A percentile compares a stretch with the other conserved stretches of the same genome.
phyloP scores from a whole-genome alignment of 2,113 vertebrate genomes.

The Toxotes jaculatrix region DNA sequence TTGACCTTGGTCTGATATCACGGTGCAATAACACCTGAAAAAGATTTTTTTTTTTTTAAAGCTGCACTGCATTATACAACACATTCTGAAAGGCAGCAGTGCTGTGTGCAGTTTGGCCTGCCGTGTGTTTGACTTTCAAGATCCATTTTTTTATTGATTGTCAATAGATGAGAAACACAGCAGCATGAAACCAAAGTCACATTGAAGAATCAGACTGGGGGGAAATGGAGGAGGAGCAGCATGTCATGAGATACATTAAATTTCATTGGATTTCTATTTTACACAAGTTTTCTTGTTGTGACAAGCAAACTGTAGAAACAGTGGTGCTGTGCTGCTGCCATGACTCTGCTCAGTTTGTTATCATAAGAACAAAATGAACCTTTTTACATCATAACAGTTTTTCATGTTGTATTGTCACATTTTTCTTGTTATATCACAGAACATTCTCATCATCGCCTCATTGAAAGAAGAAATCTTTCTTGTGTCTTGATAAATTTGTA shows the following conservation, averaged over 20 bases:
- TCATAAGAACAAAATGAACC: not conserved
- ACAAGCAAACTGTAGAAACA: not conserved
- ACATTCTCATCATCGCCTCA: not conserved
- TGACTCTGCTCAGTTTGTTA: not conserved
- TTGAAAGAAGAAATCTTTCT: not conserved
- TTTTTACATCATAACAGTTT: not conserved
- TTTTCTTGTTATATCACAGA: not conserved
- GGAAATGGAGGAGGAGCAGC: not conserved
- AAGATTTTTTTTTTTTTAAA: not conserved
- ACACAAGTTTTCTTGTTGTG: not conserved
- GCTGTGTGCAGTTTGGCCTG: not conserved
- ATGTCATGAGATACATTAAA: no score
- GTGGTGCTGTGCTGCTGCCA: not conserved
- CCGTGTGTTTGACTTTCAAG: not conserved
- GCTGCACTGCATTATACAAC: slow-evolving; percentile 1
- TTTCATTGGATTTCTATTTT: no score
- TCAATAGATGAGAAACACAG: slow-evolving; percentile 16
- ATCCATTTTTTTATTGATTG: slow-evolving; percentile 25
- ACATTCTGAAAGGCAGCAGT: not conserved
- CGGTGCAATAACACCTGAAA: slow-evolving; percentile 34
- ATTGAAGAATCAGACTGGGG: not conserved
- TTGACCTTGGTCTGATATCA: slow-evolving; percentile 61
- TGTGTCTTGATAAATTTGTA: not conserved
- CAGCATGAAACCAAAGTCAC: slow-evolving; percentile 23
- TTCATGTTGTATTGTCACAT: not conserved